Percentiles rank a stretch among this genome's conserved stretches.
phyloP scores from a whole-genome alignment of 2,797 vertebrate genomes.

The Anomalospiza imberbis region DNA sequence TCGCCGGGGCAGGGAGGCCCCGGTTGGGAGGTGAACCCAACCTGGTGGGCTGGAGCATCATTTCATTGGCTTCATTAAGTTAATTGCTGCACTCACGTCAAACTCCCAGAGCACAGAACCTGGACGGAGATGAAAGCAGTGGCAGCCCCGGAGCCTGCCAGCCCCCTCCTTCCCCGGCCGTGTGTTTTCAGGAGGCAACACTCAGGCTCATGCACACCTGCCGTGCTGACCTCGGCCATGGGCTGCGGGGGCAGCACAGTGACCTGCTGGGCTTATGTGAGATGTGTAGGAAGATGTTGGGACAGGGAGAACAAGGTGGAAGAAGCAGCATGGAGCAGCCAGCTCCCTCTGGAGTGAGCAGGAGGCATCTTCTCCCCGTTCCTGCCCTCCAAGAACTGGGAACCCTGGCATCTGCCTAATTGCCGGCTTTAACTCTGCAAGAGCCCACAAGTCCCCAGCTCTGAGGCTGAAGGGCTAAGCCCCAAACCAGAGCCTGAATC shows the following conservation, averaged over 20 bases:
- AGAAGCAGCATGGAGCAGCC: neutral
- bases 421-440: neutral
- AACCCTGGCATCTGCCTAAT: neutral
- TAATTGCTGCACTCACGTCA: slow-evolving; percentile 4
- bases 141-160: neutral
- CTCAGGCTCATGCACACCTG: neutral
- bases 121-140: slow-evolving; percentile 52
- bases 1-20: neutral
- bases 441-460: neutral
- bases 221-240: accelerated
- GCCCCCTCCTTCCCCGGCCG: neutral
- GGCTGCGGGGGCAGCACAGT: neutral
- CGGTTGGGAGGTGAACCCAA: neutral
- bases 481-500: neutral
- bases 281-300: neutral
- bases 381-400: neutral
- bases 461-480: neutral
- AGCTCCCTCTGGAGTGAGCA: neutral
- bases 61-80: slow-evolving; percentile 42
- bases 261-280: neutral
- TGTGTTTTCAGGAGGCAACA: neutral
- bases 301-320: neutral
- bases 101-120: neutral
- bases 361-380: neutral
- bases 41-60: neutral